Percentiles rank a stretch among this genome's conserved stretches.
Evolutionary conservation across 2,888 invertebrate species (phyloP).

Genomic region (Sicus ferrugineus): DNA sequence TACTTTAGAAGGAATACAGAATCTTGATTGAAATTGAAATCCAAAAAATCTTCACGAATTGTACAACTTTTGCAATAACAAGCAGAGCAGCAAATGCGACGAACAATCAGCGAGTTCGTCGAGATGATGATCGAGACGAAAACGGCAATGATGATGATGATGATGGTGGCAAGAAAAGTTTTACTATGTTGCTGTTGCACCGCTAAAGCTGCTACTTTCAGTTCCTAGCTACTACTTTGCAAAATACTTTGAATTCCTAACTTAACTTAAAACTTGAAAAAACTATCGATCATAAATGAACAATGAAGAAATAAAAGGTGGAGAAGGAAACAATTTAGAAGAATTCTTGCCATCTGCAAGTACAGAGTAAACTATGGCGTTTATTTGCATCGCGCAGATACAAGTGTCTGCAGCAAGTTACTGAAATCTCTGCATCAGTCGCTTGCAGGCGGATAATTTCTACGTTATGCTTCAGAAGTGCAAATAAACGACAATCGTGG

Average conservation of each 20-base stretch:
- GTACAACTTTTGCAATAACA: constrained; percentile 32
- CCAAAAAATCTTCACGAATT: constrained; percentile 28
- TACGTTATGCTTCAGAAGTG: neutral
- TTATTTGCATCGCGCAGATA: neutral
- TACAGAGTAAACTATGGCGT: neutral
- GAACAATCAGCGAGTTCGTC: constrained; percentile 28
- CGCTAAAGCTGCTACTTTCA: too few species aligned
- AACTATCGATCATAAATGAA: too few species aligned
- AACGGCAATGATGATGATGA: constrained; percentile 22
- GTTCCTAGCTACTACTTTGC: constrained; percentile 19
- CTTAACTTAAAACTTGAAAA: neutral
- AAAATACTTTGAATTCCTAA: neutral
- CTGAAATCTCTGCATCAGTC: neutral
- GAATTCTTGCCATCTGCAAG: neutral
- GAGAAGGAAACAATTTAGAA: neutral
- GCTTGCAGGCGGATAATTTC: neutral
- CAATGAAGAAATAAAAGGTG: neutral
- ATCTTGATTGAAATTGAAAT: constrained; percentile 33
- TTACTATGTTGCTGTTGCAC: constrained; percentile 9
- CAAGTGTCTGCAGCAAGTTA: neutral
- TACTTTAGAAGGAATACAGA: neutral
- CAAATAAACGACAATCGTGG: constrained; percentile 30
- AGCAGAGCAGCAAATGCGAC: constrained; percentile 19
- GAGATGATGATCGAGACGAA: too few species aligned
- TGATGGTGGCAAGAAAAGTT: constrained; percentile 27